Base-by-base conservation (phyloP, 2,797 vertebrate genomes). In the Zalophus californianus region DNA sequence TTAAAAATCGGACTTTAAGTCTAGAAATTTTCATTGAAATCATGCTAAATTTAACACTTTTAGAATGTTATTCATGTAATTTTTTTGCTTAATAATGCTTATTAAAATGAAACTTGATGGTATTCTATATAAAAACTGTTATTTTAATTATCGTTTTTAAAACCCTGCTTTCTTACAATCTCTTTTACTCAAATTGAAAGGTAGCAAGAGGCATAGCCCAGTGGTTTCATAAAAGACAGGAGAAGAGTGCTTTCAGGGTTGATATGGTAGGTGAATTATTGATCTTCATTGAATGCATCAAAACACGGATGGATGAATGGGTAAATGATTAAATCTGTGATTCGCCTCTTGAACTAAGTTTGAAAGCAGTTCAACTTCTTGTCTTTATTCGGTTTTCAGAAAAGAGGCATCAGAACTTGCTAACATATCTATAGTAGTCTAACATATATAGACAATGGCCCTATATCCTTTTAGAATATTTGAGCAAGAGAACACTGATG, bases 181-280 rank as follows among this genome's bases (percentile, higher is more conserved):
- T 41, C 20, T 3, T 44, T 44, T 44, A 44, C 44, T 44, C 44
- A 44, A 23, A 2, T 14, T 41, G 27, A 4, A 10, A 11, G 4
- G 8, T 60, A 4, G 5, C 21, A 8, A 82, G 2, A 86, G 0
- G 14, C 32, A 0, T 16, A 60, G 0, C 1, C 1, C 16, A 7
- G 7, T 18, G 32, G 41, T 18, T 5, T 77, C n/a, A 82, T n/a
- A 70, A 48, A 68, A 27, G 25, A n/a, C 18, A 48, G 3, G 9
- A 38, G 54, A 41, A 56, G 1, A 64, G 21, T 35, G 5, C 9
- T n/a, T 88, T 38, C 11, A 82, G 2, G 8, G 3, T 13, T 4
- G 5, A 72, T 54, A 8, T 18, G 15, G 23, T 35, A n/a, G 20
- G 6, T 35, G 13, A 48, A 44, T 66, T 44, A 5, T 4, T 79